Percentiles rank a stretch among this genome's conserved stretches.
Evolutionary conservation across 2,797 vertebrate genomes (phyloP).

Genomic region (Myotis findleyi): DNA sequence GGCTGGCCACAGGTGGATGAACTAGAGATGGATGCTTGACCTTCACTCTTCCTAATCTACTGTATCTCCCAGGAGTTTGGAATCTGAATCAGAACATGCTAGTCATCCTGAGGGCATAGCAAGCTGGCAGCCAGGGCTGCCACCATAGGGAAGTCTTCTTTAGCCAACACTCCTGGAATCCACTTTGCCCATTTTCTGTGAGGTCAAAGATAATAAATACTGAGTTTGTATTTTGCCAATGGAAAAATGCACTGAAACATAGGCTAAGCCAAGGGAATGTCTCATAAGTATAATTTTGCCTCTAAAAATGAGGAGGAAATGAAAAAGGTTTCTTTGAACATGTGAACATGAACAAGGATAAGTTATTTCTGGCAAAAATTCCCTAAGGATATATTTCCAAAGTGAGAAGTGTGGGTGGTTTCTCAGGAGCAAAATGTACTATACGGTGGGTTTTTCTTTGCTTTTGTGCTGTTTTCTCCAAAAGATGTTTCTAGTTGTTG

Average conservation of each 20-base stretch:
- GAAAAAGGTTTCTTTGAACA: not conserved
- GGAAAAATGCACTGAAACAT: not conserved
- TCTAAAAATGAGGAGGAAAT: not conserved
- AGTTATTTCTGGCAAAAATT: slow-evolving; percentile 62
- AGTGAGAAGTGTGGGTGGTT: slow-evolving; percentile 48
- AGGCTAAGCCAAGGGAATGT: not conserved
- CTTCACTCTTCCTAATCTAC: not conserved
- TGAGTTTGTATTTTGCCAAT: not conserved
- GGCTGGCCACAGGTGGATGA: not conserved
- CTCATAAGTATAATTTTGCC: not conserved
- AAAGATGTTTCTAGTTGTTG: not conserved
- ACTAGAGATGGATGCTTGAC: not conserved
- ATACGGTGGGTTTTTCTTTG: not conserved
- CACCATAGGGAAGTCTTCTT: not conserved
- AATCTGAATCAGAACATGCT: not conserved
- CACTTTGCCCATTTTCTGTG: slow-evolving; percentile 25
- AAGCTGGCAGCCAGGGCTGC: not conserved
- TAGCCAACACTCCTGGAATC: not conserved
- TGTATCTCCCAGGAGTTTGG: not conserved
- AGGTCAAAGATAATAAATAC: not conserved
- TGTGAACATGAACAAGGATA: slow-evolving; percentile 3
- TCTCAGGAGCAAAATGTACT: slow-evolving; percentile 36
- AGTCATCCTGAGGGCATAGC: not conserved
- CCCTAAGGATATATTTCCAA: slow-evolving; percentile 59
- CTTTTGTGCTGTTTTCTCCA: slow-evolving; percentile 26